Percentiles rank a stretch among this genome's conserved stretches.
phyloP scores from a whole-genome alignment of 2,888 invertebrate genomes.

The Trypoxylon attenuatum region DNA sequence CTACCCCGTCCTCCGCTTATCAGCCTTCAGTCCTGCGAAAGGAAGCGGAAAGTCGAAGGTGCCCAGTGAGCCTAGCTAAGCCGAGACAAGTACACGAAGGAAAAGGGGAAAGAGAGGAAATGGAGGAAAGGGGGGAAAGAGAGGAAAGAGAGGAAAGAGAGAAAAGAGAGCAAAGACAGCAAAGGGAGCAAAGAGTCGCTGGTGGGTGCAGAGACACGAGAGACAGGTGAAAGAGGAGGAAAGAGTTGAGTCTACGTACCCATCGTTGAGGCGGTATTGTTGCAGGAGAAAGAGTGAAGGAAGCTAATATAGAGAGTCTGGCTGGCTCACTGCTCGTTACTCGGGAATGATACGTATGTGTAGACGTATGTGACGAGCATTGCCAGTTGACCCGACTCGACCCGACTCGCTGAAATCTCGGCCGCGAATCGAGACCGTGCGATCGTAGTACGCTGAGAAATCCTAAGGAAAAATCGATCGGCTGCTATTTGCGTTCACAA shows the following conservation, averaged over 20 bases:
- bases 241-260: neutral
- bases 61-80: too few species aligned
- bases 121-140: neutral
- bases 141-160: neutral
- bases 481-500: conserved; percentile 11
- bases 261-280: neutral
- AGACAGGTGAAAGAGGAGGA: neutral
- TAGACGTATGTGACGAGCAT: neutral
- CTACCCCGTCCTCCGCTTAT: too few species aligned
- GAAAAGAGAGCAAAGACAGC: too few species aligned
- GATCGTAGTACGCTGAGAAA: neutral
- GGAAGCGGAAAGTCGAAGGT: too few species aligned
- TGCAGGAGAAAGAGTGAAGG: conserved; percentile 2
- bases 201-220: neutral
- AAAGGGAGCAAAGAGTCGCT: too few species aligned
- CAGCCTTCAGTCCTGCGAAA: too few species aligned
- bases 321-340: neutral
- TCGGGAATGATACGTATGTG: neutral
- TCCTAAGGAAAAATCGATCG: conserved; percentile 13
- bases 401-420: neutral
- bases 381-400: neutral
- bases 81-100: neutral
- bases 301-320: neutral
- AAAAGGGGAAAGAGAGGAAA: neutral
- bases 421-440: neutral